phyloP scores from a whole-genome alignment of 1,140 invertebrate species.

The Bombyx mandarina region DNA sequence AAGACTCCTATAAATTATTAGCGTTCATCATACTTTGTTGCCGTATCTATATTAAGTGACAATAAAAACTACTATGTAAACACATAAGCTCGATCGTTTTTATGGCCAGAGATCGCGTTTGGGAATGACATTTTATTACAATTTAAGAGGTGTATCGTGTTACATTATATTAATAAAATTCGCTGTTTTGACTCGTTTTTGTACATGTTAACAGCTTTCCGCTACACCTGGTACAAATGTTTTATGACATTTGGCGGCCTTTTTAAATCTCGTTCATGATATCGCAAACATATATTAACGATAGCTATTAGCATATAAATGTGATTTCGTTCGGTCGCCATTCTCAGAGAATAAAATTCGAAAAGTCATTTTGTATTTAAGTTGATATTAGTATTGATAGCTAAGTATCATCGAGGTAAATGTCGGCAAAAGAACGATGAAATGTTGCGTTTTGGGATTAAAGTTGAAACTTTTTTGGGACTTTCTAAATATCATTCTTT shows the following conservation, averaged over 20 bases:
- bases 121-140: background rate
- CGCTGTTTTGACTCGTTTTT: constrained; percentile 2
- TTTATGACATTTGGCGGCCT: constrained; percentile 3
- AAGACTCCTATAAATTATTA: too few species aligned
- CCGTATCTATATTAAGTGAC: background rate
- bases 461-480: too few species aligned
- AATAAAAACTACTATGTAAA: background rate
- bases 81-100: background rate
- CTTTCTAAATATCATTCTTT: too few species aligned
- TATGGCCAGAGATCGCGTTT: too few species aligned
- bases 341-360: too few species aligned
- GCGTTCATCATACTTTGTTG: background rate
- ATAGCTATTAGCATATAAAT: constrained; percentile 3
- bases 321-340: background rate
- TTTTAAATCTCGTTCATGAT: constrained; percentile 3
- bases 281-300: constrained; percentile 4
- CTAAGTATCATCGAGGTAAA: too few species aligned
- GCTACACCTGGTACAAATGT: constrained; percentile 6
- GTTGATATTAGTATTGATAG: too few species aligned
- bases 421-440: too few species aligned
- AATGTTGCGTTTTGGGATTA: too few species aligned
- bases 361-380: too few species aligned
- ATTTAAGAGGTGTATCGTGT: constrained; percentile 4
- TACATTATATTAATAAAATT: constrained; percentile 6
- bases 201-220: constrained; percentile 1